These are phyloP conservation scores for Philopedon plagiatum DNA, from an alignment of 2,888 invertebrate species.

Conservation along the genomic window DNA sequence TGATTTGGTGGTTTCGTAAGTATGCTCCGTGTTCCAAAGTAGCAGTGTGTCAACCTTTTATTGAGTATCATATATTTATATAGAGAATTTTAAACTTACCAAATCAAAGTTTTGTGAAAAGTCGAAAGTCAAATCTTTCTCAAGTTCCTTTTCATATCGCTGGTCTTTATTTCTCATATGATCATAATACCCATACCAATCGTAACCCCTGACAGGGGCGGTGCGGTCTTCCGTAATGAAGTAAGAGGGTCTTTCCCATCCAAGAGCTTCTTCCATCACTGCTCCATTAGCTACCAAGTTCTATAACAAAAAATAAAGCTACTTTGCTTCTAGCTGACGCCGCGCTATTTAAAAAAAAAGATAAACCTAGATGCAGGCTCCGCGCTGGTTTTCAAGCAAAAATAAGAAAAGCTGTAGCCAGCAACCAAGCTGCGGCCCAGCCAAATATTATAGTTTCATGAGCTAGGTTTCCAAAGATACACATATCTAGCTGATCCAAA, in stretches of 20 bases:
- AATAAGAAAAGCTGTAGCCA: neutral
- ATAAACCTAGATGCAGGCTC: neutral
- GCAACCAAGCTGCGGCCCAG: too few relatives aligned
- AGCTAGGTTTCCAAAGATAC: too few relatives aligned
- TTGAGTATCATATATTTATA: too few relatives aligned
- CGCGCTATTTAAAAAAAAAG: neutral
- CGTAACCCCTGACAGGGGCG: constrained; percentile 81
- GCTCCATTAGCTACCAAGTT: constrained; percentile 83
- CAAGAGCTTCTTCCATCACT: constrained; percentile 89
- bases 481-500: too few relatives aligned
- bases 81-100: constrained; percentile 72
- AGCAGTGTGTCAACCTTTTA: too few relatives aligned
- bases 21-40: too few relatives aligned
- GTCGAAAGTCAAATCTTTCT: constrained; percentile 84
- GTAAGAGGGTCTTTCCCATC: constrained; percentile 93
- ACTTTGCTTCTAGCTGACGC: too few relatives aligned
- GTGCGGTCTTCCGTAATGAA: constrained; percentile 72
- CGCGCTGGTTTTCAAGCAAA: neutral
- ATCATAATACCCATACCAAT: constrained; percentile 89
- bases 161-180: constrained; percentile 76
- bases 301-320: constrained; percentile 61
- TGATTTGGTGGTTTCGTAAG: too few relatives aligned
- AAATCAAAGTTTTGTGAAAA: constrained; percentile 85
- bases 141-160: constrained; percentile 79
- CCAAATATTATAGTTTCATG: too few relatives aligned